Evolutionary conservation across 2,113 vertebrate species (phyloP), one percentile per base, ranked within the genome.

Genomic region (Xenopus laevis): DNA sequence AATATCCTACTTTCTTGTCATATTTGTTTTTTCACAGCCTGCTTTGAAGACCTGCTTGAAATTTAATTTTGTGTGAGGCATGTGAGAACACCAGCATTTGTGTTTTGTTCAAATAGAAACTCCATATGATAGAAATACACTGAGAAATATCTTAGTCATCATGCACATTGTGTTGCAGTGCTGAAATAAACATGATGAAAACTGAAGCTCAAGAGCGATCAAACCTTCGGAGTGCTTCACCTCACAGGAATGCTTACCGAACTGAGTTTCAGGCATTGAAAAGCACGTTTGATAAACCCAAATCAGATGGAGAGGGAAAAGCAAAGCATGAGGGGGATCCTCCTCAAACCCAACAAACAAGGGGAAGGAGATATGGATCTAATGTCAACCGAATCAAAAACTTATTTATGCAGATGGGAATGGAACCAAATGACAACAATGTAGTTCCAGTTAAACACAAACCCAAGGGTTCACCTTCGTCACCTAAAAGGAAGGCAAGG

Each of bases 311-410:
- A 68, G 90, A 93, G 40, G 88, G 89, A 71, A 97, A 94, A 86
- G 64, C 86, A 2, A 96, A 94, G 84, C 92, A 93, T 79, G 86
- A 84, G 81, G 64, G 78, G 0, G 88, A 91, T 18, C 84, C 89
- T 0, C 93, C 94, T 72, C 88, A 89, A 73, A 87, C 84, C 4
- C 94, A 93, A 77, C 94, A 96, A 82, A 94, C 88, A 2, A 89
- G 97, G 76, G 97, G 96, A 5, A 92, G 97, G 62, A 95, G 96
- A 81, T 99, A 98, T 84, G 97, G 97, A 50, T 90, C 92, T 58
- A 98, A 99, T 18, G 97, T 99, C 89, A 98, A 96, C 82, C 92
- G 97, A 78, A 99, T 99, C 87, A 99, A 99, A 88, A 97, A 98
- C 82, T 93, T 99, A 78, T 98, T 98, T 83, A 98, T 98, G 97